Conservation (phyloP, 2,113 vertebrate species). For the Micromys minutus region DNA sequence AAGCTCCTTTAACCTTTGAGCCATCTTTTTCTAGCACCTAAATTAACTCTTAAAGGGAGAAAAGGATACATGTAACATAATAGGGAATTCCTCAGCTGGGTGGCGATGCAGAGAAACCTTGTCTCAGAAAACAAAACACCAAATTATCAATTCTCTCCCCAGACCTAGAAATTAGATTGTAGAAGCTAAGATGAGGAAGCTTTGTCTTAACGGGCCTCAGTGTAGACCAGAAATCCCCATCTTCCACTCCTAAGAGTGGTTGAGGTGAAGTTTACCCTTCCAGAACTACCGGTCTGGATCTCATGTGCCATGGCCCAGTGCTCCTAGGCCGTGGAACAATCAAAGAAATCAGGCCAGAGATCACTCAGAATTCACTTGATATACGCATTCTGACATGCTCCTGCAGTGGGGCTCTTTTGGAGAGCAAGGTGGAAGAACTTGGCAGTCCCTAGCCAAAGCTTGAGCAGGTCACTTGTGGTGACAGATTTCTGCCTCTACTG, state of each 20-base stretch:
- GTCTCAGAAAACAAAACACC: neutral
- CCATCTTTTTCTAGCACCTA: neutral
- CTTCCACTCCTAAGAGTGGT: neutral
- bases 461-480: neutral
- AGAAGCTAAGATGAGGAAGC: neutral
- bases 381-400: neutral
- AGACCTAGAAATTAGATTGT: neutral
- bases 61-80: neutral
- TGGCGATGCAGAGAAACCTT: neutral
- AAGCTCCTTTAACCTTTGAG: neutral
- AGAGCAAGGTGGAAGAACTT: neutral
- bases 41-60: neutral
- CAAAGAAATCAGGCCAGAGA: neutral
- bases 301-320: neutral
- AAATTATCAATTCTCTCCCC: neutral
- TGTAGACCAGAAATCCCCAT: neutral
- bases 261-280: neutral
- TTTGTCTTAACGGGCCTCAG: neutral
- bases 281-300: neutral
- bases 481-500: neutral
- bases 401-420: neutral
- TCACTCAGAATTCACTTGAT: neutral
- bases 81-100: neutral
- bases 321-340: neutral
- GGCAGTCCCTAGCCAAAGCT: neutral